Evolutionary conservation across 2,797 vertebrate species (phyloP).

Genomic region (Myotis daubentonii): DNA sequence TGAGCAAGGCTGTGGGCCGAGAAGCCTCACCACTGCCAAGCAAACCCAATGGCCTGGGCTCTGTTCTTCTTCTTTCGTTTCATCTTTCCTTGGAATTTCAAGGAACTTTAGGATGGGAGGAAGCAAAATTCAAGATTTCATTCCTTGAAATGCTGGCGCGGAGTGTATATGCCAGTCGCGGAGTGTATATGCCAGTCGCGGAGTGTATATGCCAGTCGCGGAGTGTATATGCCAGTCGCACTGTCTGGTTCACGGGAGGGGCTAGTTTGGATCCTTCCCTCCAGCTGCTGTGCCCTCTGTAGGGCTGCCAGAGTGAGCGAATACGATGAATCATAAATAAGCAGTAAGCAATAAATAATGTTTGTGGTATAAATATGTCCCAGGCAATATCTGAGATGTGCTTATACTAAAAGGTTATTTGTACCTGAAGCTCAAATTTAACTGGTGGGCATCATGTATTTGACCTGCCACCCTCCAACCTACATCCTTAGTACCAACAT

Average conservation of each 20-base stretch:
- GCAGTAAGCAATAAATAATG: background rate
- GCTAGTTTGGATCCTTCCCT: background rate
- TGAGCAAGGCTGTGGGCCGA: background rate
- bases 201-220: no score
- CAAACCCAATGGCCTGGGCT: background rate
- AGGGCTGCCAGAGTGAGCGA: background rate
- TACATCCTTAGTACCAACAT: background rate
- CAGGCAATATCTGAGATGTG: background rate
- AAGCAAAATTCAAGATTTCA: constrained; percentile 31
- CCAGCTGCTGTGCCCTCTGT: background rate
- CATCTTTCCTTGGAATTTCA: background rate
- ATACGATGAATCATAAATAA: background rate
- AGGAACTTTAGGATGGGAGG: background rate
- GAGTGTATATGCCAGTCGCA: background rate
- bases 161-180: background rate
- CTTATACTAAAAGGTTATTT: background rate
- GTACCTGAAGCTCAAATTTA: background rate
- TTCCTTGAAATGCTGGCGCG: background rate
- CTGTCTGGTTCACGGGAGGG: background rate
- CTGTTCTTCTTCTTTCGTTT: background rate
- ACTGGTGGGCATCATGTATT: background rate
- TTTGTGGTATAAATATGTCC: background rate
- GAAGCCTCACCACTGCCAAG: background rate
- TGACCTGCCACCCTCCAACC: background rate
- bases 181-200: background rate